Conservation (phyloP, 1,140 invertebrate species). For the Sesamia nonagrioides region DNA sequence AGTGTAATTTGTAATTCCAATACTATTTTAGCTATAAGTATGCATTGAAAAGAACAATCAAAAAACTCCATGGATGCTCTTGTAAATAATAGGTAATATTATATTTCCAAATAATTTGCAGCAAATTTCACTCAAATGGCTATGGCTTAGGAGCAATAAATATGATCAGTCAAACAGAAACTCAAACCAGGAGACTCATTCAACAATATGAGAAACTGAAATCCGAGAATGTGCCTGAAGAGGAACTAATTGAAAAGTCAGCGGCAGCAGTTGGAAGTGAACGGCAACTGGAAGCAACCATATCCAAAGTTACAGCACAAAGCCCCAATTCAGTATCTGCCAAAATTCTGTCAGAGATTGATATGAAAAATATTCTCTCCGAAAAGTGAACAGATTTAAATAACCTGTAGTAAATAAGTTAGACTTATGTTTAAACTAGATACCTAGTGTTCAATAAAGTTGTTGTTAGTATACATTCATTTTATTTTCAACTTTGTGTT, state of each 20-base stretch:
- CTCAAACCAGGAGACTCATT: conserved; percentile 89
- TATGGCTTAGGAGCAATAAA: conserved; percentile 85
- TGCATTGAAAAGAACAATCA: too few species aligned
- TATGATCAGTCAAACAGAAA: conserved; percentile 83
- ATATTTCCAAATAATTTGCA: conserved; percentile 75
- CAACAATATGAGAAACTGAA: conserved; percentile 88
- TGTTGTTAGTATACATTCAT: neutral
- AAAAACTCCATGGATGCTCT: too few species aligned
- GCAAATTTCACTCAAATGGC: conserved; percentile 89
- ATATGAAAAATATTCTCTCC: conserved; percentile 81
- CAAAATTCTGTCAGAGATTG: conserved; percentile 71
- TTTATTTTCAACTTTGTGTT: too few species aligned
- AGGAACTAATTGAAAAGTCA: conserved; percentile 81
- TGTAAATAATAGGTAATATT: neutral
- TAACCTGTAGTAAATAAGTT: neutral
- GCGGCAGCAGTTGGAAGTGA: conserved; percentile 61
- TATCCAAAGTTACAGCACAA: conserved; percentile 51
- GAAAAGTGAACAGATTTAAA: conserved; percentile 10
- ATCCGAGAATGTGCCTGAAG: conserved; percentile 83
- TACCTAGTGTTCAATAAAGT: neutral
- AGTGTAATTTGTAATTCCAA: too few species aligned
- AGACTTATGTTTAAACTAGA: neutral
- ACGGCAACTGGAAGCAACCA: conserved; percentile 56
- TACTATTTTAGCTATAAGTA: too few species aligned
- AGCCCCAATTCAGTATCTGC: conserved; percentile 68